Conservation (phyloP, 1,140 invertebrate genomes). For the Zaprionus nigranus region DNA sequence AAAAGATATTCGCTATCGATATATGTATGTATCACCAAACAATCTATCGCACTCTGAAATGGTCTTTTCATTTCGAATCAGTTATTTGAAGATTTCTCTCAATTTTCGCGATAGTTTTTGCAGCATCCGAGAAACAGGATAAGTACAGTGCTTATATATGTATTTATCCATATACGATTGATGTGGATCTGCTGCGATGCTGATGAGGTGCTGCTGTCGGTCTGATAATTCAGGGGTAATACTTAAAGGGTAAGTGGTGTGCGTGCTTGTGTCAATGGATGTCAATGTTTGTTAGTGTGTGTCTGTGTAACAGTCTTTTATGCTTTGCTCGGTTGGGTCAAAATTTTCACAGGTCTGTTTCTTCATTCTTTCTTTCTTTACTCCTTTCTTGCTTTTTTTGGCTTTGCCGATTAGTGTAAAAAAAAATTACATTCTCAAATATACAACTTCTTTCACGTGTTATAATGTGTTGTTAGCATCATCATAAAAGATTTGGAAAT, state of each 20-base stretch:
- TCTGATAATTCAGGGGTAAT: slow-evolving; percentile 42
- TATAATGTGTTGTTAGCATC: slow-evolving; percentile 13
- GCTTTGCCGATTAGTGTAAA: slow-evolving; percentile 33
- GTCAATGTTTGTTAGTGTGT: slow-evolving; percentile 20
- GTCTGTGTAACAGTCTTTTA: slow-evolving; percentile 68
- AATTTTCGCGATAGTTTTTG: not conserved
- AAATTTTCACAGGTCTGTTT: slow-evolving; percentile 39
- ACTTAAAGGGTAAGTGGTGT: slow-evolving; percentile 49
- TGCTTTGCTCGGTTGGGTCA: slow-evolving; percentile 58
- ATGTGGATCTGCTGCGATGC: not conserved
- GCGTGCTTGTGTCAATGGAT: slow-evolving; percentile 22
- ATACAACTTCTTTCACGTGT: slow-evolving; percentile 8
- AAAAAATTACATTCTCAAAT: slow-evolving; percentile 10
- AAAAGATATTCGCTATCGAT: slow-evolving; percentile 1
- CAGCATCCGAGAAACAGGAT: not conserved
- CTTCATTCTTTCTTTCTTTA: slow-evolving; percentile 30
- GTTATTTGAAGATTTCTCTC: too few species aligned
- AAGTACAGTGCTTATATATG: not conserved
- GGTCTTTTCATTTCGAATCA: too few species aligned
- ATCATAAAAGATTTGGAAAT: slow-evolving; percentile 23
- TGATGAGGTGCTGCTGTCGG: not conserved
- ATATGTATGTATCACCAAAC: not conserved
- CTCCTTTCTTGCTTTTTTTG: slow-evolving; percentile 20
- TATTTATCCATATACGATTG: not conserved
- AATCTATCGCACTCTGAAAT: not conserved